These are phyloP conservation scores for Galleria mellonella DNA, from an alignment of 1,140 invertebrate genomes.

Conservation along the genomic window DNA sequence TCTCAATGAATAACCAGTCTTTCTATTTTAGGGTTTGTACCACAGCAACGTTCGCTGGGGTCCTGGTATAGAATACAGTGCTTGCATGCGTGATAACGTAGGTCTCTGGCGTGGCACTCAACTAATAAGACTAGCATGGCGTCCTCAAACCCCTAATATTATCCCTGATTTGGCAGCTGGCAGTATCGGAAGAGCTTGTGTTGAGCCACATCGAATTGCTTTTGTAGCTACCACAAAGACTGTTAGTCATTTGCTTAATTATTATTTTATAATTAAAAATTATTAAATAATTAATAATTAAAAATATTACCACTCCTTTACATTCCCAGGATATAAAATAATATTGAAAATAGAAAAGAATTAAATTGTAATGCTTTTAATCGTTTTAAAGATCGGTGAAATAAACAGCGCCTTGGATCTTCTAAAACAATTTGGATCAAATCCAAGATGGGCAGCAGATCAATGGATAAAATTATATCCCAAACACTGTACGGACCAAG, in stretches of 20 bases:
- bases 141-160: conserved; percentile 24
- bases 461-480: conserved; percentile 47
- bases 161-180: conserved; percentile 29
- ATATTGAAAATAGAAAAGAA: no score
- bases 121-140: conserved; percentile 56
- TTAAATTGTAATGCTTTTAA: no score
- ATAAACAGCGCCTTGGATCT: conserved; percentile 47
- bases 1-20: no score
- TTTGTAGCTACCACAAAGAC: conserved; percentile 15
- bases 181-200: conserved; percentile 15
- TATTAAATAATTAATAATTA: no score
- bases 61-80: conserved; percentile 66
- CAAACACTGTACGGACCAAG: conserved; percentile 40
- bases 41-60: conserved; percentile 65
- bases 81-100: conserved; percentile 57
- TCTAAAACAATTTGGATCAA: conserved; percentile 36
- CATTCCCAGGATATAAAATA: no score
- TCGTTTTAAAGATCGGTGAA: conserved; percentile 28
- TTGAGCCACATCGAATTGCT: conserved; percentile 29
- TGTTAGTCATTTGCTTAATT: conserved; percentile 19
- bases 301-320: no score
- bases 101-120: conserved; percentile 67
- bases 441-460: conserved; percentile 27
- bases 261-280: no score
- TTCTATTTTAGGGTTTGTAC: conserved; percentile 54